Percentiles rank a stretch among this genome's conserved stretches.
Evolutionary conservation across 2,888 invertebrate genomes (phyloP).

Genomic region (Pyrgus malvae): DNA sequence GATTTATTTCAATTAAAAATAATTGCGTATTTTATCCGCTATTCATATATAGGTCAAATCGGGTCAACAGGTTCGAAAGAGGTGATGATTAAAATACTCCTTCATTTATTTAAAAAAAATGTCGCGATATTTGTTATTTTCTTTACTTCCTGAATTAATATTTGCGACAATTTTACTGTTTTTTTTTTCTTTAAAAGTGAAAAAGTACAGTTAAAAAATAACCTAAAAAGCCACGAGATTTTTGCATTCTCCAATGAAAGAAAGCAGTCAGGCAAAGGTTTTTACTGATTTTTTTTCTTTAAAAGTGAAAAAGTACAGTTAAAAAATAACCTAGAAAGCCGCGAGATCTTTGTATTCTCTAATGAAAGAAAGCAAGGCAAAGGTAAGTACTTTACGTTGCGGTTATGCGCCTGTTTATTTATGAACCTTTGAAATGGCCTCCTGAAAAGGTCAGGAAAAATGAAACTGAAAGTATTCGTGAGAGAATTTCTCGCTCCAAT

Average conservation of each 20-base stretch:
- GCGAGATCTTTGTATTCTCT: background rate
- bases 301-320: no score
- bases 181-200: no score
- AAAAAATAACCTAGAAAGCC: background rate
- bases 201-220: background rate
- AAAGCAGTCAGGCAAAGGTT: background rate
- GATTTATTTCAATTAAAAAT: background rate
- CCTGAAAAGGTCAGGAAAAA: background rate
- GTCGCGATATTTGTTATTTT: background rate
- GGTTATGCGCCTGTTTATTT: constrained; percentile 1
- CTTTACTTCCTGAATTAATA: no score
- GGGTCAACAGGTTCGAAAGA: constrained; percentile 19
- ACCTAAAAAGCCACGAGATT: background rate
- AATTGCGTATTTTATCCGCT: background rate
- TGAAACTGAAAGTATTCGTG: background rate
- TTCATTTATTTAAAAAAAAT: no score
- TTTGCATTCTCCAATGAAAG: background rate
- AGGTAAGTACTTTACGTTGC: background rate
- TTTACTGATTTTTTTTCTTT: no score
- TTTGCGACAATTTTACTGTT: no score
- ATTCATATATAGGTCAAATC: constrained; percentile 17
- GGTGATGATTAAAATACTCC: no score
- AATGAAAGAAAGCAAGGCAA: background rate
- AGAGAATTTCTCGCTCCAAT: background rate
- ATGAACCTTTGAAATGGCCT: constrained; percentile 6